Percentiles rank a stretch among this genome's conserved stretches.
phyloP scores from a whole-genome alignment of 2,888 invertebrate species.

The Mimachlamys varia region DNA sequence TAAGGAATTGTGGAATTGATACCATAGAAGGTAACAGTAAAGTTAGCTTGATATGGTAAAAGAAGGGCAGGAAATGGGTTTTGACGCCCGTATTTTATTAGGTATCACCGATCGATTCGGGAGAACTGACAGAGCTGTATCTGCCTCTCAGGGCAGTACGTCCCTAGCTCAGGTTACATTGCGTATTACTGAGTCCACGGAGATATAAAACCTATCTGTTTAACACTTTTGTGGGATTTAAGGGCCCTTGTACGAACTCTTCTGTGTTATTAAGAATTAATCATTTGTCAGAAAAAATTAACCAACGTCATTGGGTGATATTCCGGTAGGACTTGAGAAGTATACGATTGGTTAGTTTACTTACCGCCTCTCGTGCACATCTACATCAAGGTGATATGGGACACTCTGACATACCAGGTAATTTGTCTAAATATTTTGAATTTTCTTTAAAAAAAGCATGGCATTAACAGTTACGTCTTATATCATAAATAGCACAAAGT shows the following conservation, averaged over 20 bases:
- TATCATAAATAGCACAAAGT: too few species aligned
- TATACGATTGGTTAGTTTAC: not conserved
- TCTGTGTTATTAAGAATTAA: not conserved
- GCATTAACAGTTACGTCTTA: too few species aligned
- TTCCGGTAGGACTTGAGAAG: not conserved
- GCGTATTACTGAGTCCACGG: not conserved
- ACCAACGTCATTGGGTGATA: not conserved
- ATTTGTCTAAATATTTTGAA: too few species aligned
- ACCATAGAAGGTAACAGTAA: not conserved
- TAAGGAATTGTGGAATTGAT: not conserved
- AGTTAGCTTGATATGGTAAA: not conserved
- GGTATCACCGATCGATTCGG: not conserved
- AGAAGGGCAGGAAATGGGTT: not conserved
- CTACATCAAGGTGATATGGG: not conserved
- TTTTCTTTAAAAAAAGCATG: too few species aligned
- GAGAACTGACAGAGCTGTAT: not conserved
- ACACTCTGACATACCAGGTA: not conserved
- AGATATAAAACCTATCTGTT: not conserved
- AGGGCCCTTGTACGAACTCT: not conserved
- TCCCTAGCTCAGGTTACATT: not conserved
- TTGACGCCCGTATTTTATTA: constrained; percentile 20
- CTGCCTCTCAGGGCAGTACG: not conserved
- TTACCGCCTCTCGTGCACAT: not conserved
- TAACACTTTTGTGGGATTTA: not conserved
- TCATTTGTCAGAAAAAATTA: constrained; percentile 15